Percentiles rank a stretch among this genome's conserved stretches.
These are phyloP conservation scores for Speoplatyrhinus poulsoni DNA, from an alignment of 2,113 vertebrate species.

Conservation along the genomic window DNA sequence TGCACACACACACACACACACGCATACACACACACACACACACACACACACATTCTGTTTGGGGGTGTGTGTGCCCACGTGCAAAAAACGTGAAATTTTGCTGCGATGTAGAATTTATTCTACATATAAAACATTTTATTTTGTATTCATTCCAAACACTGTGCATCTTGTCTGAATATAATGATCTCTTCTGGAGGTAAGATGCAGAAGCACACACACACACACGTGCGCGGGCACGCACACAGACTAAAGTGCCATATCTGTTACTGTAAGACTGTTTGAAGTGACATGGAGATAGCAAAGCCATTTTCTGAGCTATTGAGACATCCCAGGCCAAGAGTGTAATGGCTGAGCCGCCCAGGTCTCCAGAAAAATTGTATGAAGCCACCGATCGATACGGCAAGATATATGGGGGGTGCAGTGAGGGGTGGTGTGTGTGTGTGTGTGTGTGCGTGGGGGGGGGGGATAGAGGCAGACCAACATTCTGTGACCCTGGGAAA, in stretches of 20 bases:
- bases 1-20: conserved; percentile 10
- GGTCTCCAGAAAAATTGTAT: conserved; percentile 38
- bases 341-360: conserved; percentile 37
- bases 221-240: too few species aligned
- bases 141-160: too few species aligned
- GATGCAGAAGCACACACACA: background rate
- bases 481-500: conserved; percentile 25
- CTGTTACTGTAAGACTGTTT: too few species aligned
- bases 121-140: too few species aligned
- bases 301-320: conserved; percentile 7
- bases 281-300: background rate
- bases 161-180: too few species aligned
- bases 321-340: conserved; percentile 43
- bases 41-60: conserved; percentile 16
- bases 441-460: too few species aligned
- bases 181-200: too few species aligned
- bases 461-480: rapidly evolving
- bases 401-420: conserved; percentile 31
- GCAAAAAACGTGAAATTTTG: background rate
- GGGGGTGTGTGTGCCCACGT: background rate
- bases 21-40: conserved; percentile 1
- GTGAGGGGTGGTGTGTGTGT: too few species aligned
- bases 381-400: conserved; percentile 37
- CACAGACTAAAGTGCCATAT: too few species aligned
- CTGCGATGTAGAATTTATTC: too few species aligned